Percentiles rank a stretch among this genome's conserved stretches.
Evolutionary conservation across 2,113 vertebrate species (phyloP).

Genomic region (Hippocampus barbouri): DNA sequence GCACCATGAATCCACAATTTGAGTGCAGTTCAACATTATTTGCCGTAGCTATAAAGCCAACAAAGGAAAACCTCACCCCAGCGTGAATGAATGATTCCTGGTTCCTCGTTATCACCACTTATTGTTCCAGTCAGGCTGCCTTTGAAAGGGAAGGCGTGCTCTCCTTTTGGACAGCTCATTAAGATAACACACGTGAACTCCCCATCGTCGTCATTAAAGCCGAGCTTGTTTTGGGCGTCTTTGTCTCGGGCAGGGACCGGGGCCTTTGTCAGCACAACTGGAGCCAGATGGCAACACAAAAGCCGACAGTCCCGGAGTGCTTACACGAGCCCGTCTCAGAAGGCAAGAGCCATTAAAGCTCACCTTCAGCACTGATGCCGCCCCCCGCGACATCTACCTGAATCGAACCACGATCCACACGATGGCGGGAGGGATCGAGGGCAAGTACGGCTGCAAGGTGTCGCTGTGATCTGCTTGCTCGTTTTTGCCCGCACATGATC

Average conservation of each 20-base stretch:
- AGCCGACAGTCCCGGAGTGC: constrained; percentile 62
- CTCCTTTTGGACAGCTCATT: constrained; percentile 70
- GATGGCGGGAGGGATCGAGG: constrained; percentile 14
- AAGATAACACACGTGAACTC: constrained; percentile 68
- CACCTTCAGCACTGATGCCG: constrained; percentile 42
- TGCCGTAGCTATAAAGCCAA: constrained; percentile 52
- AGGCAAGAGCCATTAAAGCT: constrained; percentile 54
- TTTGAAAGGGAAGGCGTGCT: constrained; percentile 58
- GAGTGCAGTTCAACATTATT: constrained; percentile 54
- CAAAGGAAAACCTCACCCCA: constrained; percentile 44
- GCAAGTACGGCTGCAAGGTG: constrained; percentile 17
- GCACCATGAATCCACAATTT: constrained; percentile 37
- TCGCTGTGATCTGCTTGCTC: constrained; percentile 10
- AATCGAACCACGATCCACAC: constrained; percentile 42
- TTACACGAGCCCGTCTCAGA: constrained; percentile 59
- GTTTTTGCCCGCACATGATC: neutral
- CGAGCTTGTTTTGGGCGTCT: constrained; percentile 66
- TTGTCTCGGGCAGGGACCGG: constrained; percentile 68
- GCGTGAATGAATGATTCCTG: constrained; percentile 57
- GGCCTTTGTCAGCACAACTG: constrained; percentile 70
- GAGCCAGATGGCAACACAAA: constrained; percentile 74
- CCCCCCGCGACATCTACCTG: constrained; percentile 55
- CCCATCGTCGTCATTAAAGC: constrained; percentile 69
- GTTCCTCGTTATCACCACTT: constrained; percentile 65
- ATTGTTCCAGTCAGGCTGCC: constrained; percentile 66